Evolutionary conservation across 64 coral and sea anemone species (phyloP).

Genomic region (Acropora tenuis): DNA sequence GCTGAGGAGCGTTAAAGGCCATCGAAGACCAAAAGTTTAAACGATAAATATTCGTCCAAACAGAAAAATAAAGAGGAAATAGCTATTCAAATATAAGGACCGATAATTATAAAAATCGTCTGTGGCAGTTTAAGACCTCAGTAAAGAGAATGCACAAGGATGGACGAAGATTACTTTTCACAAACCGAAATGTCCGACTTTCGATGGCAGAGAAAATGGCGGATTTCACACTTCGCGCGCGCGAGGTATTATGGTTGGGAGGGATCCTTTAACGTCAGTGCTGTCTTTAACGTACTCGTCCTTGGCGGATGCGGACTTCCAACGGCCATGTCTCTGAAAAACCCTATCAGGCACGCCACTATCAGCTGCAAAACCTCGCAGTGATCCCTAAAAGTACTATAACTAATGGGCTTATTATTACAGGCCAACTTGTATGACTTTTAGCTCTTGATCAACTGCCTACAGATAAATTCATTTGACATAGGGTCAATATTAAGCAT

Average conservation of each 20-base stretch:
- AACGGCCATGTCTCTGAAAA: too few relatives aligned
- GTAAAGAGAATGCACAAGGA: not conserved
- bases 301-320: too few relatives aligned
- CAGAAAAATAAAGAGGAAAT: not conserved
- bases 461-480: too few relatives aligned
- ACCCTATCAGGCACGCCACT: too few relatives aligned
- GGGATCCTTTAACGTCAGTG: not conserved
- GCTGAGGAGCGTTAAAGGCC: slow-evolving; percentile 17
- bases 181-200: not conserved
- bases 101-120: not conserved
- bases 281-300: too few relatives aligned
- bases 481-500: too few relatives aligned
- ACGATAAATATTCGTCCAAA: not conserved
- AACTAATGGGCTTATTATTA: too few relatives aligned
- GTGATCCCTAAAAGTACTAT: too few relatives aligned
- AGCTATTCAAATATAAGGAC: not conserved
- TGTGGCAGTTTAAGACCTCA: not conserved
- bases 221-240: not conserved
- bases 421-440: too few relatives aligned
- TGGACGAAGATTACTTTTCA: slow-evolving; percentile 11
- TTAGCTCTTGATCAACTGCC: too few relatives aligned
- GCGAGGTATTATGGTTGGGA: slow-evolving; percentile 16
- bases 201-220: slow-evolving; percentile 20
- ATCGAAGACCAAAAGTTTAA: slow-evolving; percentile 14
- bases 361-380: too few relatives aligned